Conservation (phyloP, 2,797 vertebrate species). For the Huso huso region DNA sequence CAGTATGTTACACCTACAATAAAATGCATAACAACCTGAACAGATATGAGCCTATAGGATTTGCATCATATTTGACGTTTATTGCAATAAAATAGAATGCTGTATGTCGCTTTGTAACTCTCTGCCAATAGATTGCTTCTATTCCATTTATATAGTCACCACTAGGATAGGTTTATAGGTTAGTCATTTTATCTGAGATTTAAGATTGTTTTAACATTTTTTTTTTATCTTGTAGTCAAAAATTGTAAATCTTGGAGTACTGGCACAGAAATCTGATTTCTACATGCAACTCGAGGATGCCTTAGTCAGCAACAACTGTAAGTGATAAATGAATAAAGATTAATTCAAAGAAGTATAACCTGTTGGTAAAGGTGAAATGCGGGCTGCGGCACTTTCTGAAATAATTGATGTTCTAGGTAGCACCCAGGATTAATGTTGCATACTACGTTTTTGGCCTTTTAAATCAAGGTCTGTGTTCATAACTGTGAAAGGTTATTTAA, state of each 20-base stretch:
- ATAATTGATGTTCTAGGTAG: not conserved
- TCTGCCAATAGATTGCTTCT: not conserved
- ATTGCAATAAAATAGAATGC: too few relatives aligned
- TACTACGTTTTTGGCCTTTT: too few relatives aligned
- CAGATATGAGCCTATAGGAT: too few relatives aligned
- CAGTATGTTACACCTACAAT: too few relatives aligned
- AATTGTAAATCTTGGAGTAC: conserved; percentile 64
- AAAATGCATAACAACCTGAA: too few relatives aligned
- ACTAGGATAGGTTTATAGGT: not conserved
- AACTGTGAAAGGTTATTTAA: too few relatives aligned
- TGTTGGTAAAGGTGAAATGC: too few relatives aligned
- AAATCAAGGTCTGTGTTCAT: too few relatives aligned
- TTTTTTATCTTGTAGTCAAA: conserved; percentile 66
- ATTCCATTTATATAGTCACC: not conserved
- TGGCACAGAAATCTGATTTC: conserved; percentile 79
- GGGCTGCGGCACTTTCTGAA: too few relatives aligned
- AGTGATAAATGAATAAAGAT: conserved; percentile 38
- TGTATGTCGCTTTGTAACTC: not conserved
- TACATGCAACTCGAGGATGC: conserved; percentile 67
- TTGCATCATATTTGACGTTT: too few relatives aligned
- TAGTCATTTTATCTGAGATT: not conserved
- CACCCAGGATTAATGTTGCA: too few relatives aligned
- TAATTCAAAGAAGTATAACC: too few relatives aligned
- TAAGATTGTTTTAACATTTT: not conserved
- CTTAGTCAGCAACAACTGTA: conserved; percentile 63